phyloP scores from a whole-genome alignment of 2,797 vertebrate species.

The Xiphophorus birchmanni region DNA sequence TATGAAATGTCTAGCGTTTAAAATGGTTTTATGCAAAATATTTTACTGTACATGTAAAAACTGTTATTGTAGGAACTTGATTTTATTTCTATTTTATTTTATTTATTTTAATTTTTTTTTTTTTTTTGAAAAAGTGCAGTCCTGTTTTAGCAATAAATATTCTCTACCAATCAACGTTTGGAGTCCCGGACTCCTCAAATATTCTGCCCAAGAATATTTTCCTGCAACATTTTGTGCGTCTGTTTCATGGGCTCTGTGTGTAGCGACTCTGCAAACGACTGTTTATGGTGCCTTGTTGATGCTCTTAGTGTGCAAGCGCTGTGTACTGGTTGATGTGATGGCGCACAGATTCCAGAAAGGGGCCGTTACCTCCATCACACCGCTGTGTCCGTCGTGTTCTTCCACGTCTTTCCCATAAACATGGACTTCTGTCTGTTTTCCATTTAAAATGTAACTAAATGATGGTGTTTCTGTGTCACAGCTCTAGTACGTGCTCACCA shows the following conservation, averaged over 20 bases:
- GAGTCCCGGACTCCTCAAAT: slow-evolving; percentile 41
- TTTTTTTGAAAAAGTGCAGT: slow-evolving; percentile 61
- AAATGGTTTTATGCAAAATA: slow-evolving; percentile 75
- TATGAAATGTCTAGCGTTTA: slow-evolving; percentile 61
- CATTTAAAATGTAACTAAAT: slow-evolving; percentile 43
- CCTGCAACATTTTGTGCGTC: slow-evolving; percentile 32
- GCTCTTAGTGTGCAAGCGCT: slow-evolving; percentile 62
- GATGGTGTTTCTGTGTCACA: slow-evolving; percentile 45
- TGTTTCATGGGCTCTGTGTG: slow-evolving; percentile 56
- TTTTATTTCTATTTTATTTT: slow-evolving; percentile 49
- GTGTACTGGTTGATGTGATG: slow-evolving; percentile 38
- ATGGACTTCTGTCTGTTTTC: slow-evolving; percentile 39
- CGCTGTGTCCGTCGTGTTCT: slow-evolving; percentile 37
- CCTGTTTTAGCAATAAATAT: slow-evolving; percentile 78
- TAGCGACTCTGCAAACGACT: slow-evolving; percentile 57
- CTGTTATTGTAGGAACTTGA: slow-evolving; percentile 56
- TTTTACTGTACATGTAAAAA: slow-evolving; percentile 68
- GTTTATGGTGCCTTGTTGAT: slow-evolving; percentile 76
- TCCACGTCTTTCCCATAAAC: slow-evolving; percentile 34
- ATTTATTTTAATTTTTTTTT: slow-evolving; percentile 26
- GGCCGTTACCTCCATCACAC: slow-evolving; percentile 9
- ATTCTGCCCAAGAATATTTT: slow-evolving; percentile 41
- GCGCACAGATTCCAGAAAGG: slow-evolving; percentile 58
- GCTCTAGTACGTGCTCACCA: slow-evolving; percentile 46
- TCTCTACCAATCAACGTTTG: slow-evolving; percentile 55